Conservation (phyloP, 2,888 invertebrate species). For the Epirrhoe alternata region DNA sequence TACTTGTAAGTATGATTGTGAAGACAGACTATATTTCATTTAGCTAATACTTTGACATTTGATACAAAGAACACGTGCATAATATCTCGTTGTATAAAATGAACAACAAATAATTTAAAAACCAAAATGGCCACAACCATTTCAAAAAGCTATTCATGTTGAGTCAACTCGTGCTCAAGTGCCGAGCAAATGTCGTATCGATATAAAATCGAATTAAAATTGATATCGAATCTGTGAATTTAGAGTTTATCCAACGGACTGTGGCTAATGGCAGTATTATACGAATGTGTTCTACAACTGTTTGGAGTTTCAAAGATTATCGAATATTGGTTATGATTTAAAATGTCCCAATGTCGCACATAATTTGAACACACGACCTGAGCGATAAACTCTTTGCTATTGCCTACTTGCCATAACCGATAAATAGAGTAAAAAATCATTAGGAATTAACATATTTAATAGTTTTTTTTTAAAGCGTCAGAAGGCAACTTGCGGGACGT, state of each 20-base stretch:
- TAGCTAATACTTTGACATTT: neutral
- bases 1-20: too few species aligned
- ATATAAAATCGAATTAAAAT: slow-evolving; percentile 74
- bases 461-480: too few species aligned
- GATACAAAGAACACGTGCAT: neutral
- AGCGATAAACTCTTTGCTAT: too few species aligned
- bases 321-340: slow-evolving; percentile 26
- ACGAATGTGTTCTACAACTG: slow-evolving; percentile 65
- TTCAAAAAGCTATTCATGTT: slow-evolving; percentile 53
- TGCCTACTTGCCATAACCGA: too few species aligned
- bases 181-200: slow-evolving; percentile 55
- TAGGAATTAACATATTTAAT: too few species aligned
- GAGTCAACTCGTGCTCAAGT: slow-evolving; percentile 52
- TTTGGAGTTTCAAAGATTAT: slow-evolving; percentile 48
- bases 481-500: too few species aligned
- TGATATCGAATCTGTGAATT: slow-evolving; percentile 60
- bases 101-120: slow-evolving; percentile 13
- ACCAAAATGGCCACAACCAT: slow-evolving; percentile 50
- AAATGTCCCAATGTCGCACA: too few species aligned
- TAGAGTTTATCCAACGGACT: slow-evolving; percentile 59
- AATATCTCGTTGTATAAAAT: neutral
- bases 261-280: slow-evolving; percentile 64
- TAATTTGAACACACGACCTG: too few species aligned
- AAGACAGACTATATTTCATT: too few species aligned
- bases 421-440: too few species aligned